Evolutionary conservation across 2,113 vertebrate species (phyloP).

Genomic region (Thunnus thynnus): DNA sequence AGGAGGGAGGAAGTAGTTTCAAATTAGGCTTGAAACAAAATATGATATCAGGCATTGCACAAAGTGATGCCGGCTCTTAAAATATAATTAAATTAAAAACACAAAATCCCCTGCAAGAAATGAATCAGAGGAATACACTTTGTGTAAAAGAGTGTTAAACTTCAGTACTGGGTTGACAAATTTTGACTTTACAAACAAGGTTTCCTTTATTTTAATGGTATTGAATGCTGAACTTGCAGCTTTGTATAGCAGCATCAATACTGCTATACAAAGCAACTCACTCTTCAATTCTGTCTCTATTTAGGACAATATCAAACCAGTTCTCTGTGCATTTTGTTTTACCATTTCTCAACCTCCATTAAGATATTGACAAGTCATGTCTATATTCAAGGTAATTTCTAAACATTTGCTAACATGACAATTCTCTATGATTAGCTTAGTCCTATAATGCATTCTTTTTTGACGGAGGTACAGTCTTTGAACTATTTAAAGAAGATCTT

Average conservation of each 20-base stretch:
- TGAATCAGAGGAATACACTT: neutral
- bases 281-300: too few species aligned
- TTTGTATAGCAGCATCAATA: too few species aligned
- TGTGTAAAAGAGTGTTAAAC: neutral
- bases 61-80: constrained; percentile 2
- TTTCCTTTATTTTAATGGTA: neutral
- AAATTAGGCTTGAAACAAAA: constrained; percentile 44
- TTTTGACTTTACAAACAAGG: neutral
- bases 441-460: neutral
- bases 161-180: neutral
- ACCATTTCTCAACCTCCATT: too few species aligned
- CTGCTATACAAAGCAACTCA: too few species aligned
- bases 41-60: constrained; percentile 26
- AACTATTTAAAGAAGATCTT: neutral
- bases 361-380: neutral
- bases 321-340: too few species aligned
- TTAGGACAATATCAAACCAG: too few species aligned
- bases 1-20: constrained; percentile 37
- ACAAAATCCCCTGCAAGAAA: neutral
- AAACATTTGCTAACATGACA: neutral
- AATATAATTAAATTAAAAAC: neutral
- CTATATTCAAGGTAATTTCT: neutral
- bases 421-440: neutral
- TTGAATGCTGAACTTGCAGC: neutral
- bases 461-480: neutral